Conservation (phyloP, 2,113 vertebrate genomes). For the Mesocricetus auratus region DNA sequence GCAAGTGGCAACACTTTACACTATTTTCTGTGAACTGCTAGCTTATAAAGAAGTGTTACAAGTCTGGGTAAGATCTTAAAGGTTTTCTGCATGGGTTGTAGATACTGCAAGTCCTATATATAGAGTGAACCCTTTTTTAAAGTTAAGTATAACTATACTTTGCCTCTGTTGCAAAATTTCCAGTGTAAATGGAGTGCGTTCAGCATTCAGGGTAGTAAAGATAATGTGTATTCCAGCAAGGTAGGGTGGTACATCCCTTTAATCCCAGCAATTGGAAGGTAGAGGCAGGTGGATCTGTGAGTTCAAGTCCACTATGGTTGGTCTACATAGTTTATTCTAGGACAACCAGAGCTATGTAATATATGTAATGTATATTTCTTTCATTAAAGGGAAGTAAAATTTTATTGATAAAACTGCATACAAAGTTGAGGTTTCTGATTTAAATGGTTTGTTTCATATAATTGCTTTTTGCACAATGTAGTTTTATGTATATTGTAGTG, state of each 20-base stretch:
- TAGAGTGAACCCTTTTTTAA: not conserved
- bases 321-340: not conserved
- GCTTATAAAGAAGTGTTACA: constrained; percentile 23
- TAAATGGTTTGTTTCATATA: not conserved
- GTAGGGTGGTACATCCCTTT: not conserved
- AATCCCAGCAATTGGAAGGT: not conserved
- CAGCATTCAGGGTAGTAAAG: constrained; percentile 25
- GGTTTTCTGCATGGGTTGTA: not conserved
- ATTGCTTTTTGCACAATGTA: not conserved
- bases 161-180: not conserved
- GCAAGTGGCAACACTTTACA: not conserved
- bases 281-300: not conserved
- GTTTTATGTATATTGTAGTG: constrained; percentile 11
- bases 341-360: not conserved
- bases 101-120: not conserved
- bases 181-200: constrained; percentile 14
- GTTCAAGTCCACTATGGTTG: not conserved
- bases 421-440: constrained; percentile 35
- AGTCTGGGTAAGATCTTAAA: constrained; percentile 29
- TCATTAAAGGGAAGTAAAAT: not conserved
- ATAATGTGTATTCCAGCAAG: not conserved
- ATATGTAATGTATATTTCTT: not conserved
- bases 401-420: constrained; percentile 10
- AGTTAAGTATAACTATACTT: not conserved
- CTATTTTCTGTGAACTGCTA: constrained; percentile 1